These are phyloP conservation scores for Scaeva pyrastri DNA, from an alignment of 2,888 invertebrate genomes.

Conservation along the genomic window DNA sequence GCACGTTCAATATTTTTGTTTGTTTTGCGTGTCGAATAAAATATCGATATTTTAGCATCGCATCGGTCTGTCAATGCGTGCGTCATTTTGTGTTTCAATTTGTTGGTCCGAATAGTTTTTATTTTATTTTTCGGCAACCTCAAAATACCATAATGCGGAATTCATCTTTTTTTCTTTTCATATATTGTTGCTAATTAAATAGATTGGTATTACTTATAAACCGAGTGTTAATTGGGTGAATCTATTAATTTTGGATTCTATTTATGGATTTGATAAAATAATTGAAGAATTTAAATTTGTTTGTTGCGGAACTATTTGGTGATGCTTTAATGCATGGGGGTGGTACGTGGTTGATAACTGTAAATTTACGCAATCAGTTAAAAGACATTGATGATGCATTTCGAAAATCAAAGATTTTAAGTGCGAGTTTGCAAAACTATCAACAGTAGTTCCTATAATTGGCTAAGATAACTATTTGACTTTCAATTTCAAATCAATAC, in stretches of 20 bases:
- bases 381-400: no score
- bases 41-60: background rate
- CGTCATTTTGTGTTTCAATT: background rate
- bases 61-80: background rate
- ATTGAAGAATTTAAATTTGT: background rate
- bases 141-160: background rate
- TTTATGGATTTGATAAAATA: constrained; percentile 11
- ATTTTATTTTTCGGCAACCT: background rate
- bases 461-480: no score
- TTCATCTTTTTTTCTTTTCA: background rate
- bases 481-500: no score
- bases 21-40: background rate
- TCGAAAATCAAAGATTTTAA: no score
- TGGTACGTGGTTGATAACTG: no score
- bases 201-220: background rate
- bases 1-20: constrained; percentile 21
- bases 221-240: constrained; percentile 7
- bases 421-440: no score
- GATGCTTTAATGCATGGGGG: no score
- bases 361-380: no score
- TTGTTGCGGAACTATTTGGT: background rate
- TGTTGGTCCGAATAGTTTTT: background rate
- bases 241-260: constrained; percentile 7
- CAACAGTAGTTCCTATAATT: no score
- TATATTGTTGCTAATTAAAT: constrained; percentile 12